Percentiles rank a stretch among this genome's conserved stretches.
Evolutionary conservation across 37 sponge, comb jelly and placozoan genomes (phyloP).

Genomic region (Halisarca cf. caerulea): DNA sequence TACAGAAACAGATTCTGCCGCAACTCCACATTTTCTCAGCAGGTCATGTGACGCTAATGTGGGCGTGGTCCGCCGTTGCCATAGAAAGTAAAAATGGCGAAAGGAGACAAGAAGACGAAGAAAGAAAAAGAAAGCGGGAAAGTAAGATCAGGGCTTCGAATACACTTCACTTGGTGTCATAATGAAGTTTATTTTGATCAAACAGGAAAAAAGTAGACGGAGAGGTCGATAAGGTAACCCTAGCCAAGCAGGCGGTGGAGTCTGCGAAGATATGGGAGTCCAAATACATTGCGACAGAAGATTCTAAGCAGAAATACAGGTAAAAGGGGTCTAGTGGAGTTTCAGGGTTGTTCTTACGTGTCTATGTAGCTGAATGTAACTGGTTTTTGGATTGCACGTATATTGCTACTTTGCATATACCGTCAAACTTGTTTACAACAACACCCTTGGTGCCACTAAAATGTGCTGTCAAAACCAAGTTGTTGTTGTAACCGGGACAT

Average conservation of each 20-base stretch:
- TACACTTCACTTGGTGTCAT: neutral
- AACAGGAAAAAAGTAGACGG: conserved; percentile 42
- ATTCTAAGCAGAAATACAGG: conserved; percentile 78
- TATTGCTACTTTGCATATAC: too few species aligned
- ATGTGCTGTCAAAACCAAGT: too few species aligned
- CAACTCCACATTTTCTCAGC: neutral
- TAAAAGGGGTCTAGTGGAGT: neutral
- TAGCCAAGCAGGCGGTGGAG: conserved; percentile 69
- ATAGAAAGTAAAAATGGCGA: conserved; percentile 11
- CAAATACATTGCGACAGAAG: conserved; percentile 68
- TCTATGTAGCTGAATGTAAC: neutral
- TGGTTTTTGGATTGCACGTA: too few species aligned
- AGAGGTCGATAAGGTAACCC: conserved; percentile 59
- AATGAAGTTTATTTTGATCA: neutral
- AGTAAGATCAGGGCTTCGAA: neutral
- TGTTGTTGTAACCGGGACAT: too few species aligned
- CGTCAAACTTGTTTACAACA: too few species aligned
- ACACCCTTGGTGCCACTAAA: too few species aligned
- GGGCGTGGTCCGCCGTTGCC: neutral
- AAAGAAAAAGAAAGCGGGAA: neutral
- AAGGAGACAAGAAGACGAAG: conserved; percentile 27
- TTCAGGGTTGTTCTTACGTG: neutral
- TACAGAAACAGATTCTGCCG: conserved; percentile 42
- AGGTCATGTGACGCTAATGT: neutral
- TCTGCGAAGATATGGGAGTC: conserved; percentile 82